These are phyloP conservation scores for Diadumene lineata DNA, from an alignment of 92 coral and sea anemone species.

Conservation along the genomic window DNA sequence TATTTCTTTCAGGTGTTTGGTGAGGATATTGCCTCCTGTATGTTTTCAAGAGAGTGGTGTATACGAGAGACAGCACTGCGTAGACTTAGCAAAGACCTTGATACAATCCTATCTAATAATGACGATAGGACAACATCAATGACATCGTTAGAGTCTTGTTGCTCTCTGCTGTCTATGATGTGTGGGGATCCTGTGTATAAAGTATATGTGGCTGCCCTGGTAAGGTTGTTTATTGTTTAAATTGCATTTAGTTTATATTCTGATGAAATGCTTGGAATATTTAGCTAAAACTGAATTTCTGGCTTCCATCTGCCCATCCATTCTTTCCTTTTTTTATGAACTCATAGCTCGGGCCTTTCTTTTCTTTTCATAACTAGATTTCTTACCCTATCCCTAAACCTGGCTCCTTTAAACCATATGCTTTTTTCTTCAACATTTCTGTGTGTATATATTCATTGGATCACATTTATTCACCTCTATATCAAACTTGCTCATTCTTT, in stretches of 20 bases:
- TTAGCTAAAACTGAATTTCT: no score
- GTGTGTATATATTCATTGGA: no score
- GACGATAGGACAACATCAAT: slow-evolving; percentile 42
- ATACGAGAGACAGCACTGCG: slow-evolving; percentile 89
- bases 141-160: slow-evolving; percentile 69
- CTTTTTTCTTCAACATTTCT: no score
- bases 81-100: slow-evolving; percentile 83
- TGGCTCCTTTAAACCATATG: no score
- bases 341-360: no score
- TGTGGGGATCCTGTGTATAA: slow-evolving; percentile 97
- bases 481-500: neutral
- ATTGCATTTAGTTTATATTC: no score
- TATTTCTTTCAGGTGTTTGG: slow-evolving; percentile 74
- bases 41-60: slow-evolving; percentile 94
- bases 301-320: no score
- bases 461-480: no score
- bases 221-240: slow-evolving; percentile 26
- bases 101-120: slow-evolving; percentile 30
- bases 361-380: neutral
- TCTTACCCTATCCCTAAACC: no score
- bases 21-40: slow-evolving; percentile 82
- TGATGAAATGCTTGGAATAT: no score
- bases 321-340: neutral
- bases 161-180: slow-evolving; percentile 88
- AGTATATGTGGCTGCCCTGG: slow-evolving; percentile 93